These are phyloP conservation scores for Scolopax bukidnonensis DNA, from an alignment of 2,797 vertebrate species.

Conservation along the genomic window DNA sequence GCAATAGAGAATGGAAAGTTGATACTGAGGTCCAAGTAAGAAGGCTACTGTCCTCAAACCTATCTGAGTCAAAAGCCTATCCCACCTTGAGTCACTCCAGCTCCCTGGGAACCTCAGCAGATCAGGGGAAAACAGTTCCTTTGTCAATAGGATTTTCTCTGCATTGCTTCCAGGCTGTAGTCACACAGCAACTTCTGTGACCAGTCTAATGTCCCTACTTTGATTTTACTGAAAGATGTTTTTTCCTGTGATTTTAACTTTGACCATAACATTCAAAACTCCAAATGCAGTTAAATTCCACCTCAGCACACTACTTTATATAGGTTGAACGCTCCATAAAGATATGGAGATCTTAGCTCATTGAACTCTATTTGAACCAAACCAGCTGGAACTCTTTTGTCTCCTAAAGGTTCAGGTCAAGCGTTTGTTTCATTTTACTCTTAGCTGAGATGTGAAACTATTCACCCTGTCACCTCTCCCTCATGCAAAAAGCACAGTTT, in stretches of 20 bases:
- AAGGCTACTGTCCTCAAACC: neutral
- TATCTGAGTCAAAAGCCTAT: neutral
- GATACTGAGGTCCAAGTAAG: neutral
- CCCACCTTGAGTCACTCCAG: neutral
- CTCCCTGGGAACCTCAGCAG: neutral
- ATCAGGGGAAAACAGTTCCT: neutral
- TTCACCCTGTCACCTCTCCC: neutral
- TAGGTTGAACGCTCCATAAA: neutral
- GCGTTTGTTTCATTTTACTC: neutral
- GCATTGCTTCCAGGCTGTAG: neutral
- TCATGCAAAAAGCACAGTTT: neutral
- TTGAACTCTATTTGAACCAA: neutral
- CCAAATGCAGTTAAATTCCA: neutral
- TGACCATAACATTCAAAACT: neutral
- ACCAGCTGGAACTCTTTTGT: neutral
- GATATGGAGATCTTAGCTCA: neutral
- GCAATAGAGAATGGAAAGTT: neutral
- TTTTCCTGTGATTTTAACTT: neutral
- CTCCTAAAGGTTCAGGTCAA: neutral
- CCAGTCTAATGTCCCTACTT: neutral
- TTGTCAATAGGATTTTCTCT: neutral
- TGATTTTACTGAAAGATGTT: neutral
- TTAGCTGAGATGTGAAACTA: neutral
- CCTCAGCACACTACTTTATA: neutral
- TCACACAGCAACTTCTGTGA: neutral